A percentile compares a stretch with the other conserved stretches of the same genome.
phyloP scores from a whole-genome alignment of 2,797 vertebrate species.

The Scomberomorus guttatus region DNA sequence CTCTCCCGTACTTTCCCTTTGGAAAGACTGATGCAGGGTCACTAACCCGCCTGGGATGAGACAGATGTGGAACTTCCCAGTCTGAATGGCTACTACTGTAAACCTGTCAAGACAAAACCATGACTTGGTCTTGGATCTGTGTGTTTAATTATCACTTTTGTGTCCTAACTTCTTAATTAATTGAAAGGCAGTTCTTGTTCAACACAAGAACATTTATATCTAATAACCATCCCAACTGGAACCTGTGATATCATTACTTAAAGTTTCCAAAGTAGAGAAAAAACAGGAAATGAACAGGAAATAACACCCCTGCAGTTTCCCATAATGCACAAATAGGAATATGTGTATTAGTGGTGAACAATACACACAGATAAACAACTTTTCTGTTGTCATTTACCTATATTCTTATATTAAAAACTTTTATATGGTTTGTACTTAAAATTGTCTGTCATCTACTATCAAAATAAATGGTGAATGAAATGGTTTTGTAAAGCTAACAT shows the following conservation, averaged over 20 bases:
- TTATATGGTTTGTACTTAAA: neutral
- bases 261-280: conserved; percentile 42
- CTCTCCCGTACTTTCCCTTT: neutral
- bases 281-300: conserved; percentile 68
- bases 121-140: neutral
- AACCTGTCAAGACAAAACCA: neutral
- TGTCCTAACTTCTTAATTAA: neutral
- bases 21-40: conserved; percentile 8
- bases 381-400: neutral
- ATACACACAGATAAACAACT: neutral
- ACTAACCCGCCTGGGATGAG: neutral
- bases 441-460: neutral
- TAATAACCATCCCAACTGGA: neutral
- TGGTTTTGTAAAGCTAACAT: neutral
- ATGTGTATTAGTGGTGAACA: neutral
- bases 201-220: neutral
- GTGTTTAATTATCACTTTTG: neutral
- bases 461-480: neutral
- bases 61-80: conserved; percentile 18
- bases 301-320: conserved; percentile 30
- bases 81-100: neutral
- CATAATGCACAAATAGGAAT: neutral
- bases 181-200: neutral
- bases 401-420: neutral
- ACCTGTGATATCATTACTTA: conserved; percentile 31